Evolutionary conservation across 2,113 vertebrate genomes (phyloP), one percentile per base, ranked within the genome.

Genomic region (Echinops telfairi): DNA sequence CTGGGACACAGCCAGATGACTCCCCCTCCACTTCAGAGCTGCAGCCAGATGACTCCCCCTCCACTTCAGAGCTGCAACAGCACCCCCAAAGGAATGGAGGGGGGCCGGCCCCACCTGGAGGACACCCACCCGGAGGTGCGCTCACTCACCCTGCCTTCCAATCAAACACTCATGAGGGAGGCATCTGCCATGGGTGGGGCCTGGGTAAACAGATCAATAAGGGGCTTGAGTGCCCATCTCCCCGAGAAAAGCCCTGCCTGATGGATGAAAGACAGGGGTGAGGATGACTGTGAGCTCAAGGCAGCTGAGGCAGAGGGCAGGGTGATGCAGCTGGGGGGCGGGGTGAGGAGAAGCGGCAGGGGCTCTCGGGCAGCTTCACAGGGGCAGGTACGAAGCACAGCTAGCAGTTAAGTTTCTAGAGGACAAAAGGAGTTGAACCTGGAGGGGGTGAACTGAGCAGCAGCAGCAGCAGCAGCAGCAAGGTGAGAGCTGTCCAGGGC

Each of bases 261-360:
- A 71, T 31, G 83, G 87, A 91, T 93, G 95, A 97, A 96, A 96
- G 94, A 95, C 94, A 94, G 90, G 86, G 79, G 92, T 93, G 90
- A 64, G 92, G 96, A 88, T 95, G 95, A 94, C 79, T 81, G 88
- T 60, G 86, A 96, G 43, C 92, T 80, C 58, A 73, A 82, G 92
- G 88, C 84, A 95, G 57, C 57, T 57, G 57, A 8, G 8, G 8
- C 57, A 57, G 16, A 16, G 57, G 8, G 57, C 57, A 57, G 9
- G 16, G n/a, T 53, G 0, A 0, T 64, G 57, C 85, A 66, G 70
- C 79, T 17, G 82, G 86, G 43, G 23, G 3, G 7, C 40, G 40
- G 40, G 40, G 40, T 40, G 40, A 40, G 40, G 40, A 40, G 40
- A 40, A 40, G 40, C 40, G 40, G 40, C 40, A 40, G 40, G 40